Evolutionary conservation across 2,797 vertebrate genomes (phyloP), one percentile per base, ranked within the genome.

Genomic region (Bucorvus abyssinicus): DNA sequence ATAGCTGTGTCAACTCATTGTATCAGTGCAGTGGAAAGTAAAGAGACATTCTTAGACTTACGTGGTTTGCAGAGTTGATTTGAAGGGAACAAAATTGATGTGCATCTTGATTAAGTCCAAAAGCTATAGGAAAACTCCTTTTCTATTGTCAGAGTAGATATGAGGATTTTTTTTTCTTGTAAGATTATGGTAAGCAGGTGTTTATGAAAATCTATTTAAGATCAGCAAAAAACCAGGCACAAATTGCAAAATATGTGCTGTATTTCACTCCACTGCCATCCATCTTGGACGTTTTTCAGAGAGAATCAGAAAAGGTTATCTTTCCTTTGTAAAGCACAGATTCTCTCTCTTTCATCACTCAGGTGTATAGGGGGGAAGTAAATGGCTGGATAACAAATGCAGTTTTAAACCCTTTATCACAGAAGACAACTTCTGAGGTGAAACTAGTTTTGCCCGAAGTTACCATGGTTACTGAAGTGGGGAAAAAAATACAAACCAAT

Each of bases 391-490:
- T 60, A 71, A 89, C 60, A 94, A 87, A 94, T 81, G 79, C 10
- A 24, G 83, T 91, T 92, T 92, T 85, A 92, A 95, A 84, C 32
- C 22, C 77, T 91, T 93, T 95, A 79, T 83, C 88, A 87, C 76
- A 85, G 79, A 82, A 95, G 92, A 92, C 38, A 65, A 29, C 90
- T 96, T 96, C 64, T 95, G 49, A 95, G 38, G 44, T 78, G 63
- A 82, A 87, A 95, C 65, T 87, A 27, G 0, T 94, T 93, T 76
- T 32, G 8, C 44, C 68, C n/a, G 24, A 91, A 87, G 93, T 96
- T 94, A 61, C 89, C 84, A 94, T 94, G 89, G 91, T 94, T 96
- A 94, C 92, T 83, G 89, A 96, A 94, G 89, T 56, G 52, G 81
- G 49, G 78, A 87, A 73, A 34, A 47, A 71, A 36, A 30, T 15